Conservation (phyloP, 2,797 vertebrate species). For the Squalus acanthias region DNA sequence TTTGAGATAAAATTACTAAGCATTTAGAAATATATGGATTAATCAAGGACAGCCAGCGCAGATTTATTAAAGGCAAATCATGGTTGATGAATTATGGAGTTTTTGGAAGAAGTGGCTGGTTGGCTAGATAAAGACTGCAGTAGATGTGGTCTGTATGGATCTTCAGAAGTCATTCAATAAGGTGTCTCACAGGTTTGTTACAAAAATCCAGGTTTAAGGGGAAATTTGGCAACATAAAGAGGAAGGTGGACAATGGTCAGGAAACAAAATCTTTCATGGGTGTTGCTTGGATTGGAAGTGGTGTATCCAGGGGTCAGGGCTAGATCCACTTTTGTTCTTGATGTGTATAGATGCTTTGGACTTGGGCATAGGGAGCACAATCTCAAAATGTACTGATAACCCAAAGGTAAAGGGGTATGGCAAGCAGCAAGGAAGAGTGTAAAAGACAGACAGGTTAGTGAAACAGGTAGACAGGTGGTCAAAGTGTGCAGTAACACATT, state of each 20-base stretch:
- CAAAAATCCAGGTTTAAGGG: neutral
- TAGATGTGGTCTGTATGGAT: neutral
- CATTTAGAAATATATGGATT: neutral
- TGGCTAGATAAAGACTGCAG: neutral
- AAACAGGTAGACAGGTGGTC: neutral
- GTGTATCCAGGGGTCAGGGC: neutral
- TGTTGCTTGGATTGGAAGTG: neutral
- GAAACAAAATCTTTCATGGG: neutral
- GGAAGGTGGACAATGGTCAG: neutral
- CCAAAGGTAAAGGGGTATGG: neutral
- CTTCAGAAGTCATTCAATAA: neutral
- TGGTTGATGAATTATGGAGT: too few species aligned
- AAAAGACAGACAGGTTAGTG: neutral
- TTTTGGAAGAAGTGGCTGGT: neutral
- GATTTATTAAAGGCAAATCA: neutral
- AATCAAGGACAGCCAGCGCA: neutral
- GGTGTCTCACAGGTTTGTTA: neutral
- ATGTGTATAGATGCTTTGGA: neutral
- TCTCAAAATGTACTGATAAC: neutral
- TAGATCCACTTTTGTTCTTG: neutral
- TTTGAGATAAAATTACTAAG: too few species aligned
- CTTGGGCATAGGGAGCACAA: neutral
- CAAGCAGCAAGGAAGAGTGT: neutral
- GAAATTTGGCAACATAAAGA: neutral
- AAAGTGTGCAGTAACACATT: neutral